Percentiles rank a stretch among this genome's conserved stretches.
phyloP scores from a whole-genome alignment of 2,888 invertebrate species.

The Cheilosia urbana region DNA sequence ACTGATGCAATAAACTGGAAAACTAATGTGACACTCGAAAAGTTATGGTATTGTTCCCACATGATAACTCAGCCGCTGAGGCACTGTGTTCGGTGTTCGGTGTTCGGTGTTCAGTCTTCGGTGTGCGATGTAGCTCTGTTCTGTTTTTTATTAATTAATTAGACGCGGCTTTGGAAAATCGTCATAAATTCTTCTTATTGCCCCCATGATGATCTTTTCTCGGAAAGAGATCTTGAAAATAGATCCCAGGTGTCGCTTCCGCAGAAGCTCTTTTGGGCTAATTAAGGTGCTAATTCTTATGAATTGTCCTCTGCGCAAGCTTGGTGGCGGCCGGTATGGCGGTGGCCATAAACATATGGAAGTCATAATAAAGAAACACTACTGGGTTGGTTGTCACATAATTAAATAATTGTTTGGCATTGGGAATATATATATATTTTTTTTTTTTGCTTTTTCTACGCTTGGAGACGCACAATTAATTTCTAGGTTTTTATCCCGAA shows the following conservation, averaged over 20 bases:
- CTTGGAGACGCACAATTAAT: slow-evolving; percentile 55
- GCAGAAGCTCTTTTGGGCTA: slow-evolving; percentile 66
- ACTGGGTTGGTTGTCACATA: slow-evolving; percentile 54
- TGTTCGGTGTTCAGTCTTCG: slow-evolving; percentile 19
- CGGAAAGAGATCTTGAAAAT: slow-evolving; percentile 63
- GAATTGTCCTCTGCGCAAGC: slow-evolving; percentile 49
- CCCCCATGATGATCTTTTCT: slow-evolving; percentile 61
- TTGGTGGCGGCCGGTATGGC: slow-evolving; percentile 2
- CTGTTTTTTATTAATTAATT: slow-evolving; percentile 72
- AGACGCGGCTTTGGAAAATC: slow-evolving; percentile 70
- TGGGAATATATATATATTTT: slow-evolving; percentile 22
- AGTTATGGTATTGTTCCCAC: slow-evolving; percentile 75
- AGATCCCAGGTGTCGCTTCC: slow-evolving; percentile 57
- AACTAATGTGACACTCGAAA: slow-evolving; percentile 72
- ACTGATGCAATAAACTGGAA: slow-evolving; percentile 71
- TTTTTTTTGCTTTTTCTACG: not conserved
- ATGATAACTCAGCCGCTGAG: slow-evolving; percentile 63
- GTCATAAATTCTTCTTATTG: slow-evolving; percentile 72
- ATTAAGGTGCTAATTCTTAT: slow-evolving; percentile 74
- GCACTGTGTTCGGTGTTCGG: slow-evolving; percentile 16
- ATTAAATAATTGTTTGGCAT: slow-evolving; percentile 68
- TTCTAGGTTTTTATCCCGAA: slow-evolving; percentile 28
- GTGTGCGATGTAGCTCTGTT: slow-evolving; percentile 47
- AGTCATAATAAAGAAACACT: slow-evolving; percentile 43
- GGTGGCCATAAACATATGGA: slow-evolving; percentile 46